Evolutionary conservation across 2,888 invertebrate species (phyloP), one percentile per base, ranked within the genome.

Genomic region (Hesperia comma): DNA sequence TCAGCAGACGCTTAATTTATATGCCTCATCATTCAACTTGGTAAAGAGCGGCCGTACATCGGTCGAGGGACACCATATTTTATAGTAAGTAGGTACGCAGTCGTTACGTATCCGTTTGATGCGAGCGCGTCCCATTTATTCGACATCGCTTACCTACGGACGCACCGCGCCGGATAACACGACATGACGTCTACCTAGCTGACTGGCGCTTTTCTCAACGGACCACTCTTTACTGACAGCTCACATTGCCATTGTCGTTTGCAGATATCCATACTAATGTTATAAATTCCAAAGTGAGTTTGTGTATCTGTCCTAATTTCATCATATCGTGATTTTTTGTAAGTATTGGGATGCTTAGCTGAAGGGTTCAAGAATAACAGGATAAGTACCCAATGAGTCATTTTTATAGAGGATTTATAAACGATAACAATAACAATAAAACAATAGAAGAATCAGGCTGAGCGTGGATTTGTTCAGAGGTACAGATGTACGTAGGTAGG

Each of bases 41-140:
- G 37, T 40, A 54, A 40, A 61, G 53, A 61, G 56, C 69, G 74
- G 74, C 40, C 54, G 43, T 19, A 41, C 19, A 56, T 56, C 40
- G 61, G 49, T 54, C 37, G 33, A 37, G 56, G 55, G 61, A 49
- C 49, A 40, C 61, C 49, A 78, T 83, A 84, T 83, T 84, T 85
- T 79, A 81, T 79, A 77, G 81, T 80, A 79, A 79, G 81, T 80
- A 79, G 79, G 81, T 79, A 81, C 43, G 80, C 81, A 79, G 81
- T 79, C 80, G 75, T 78, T 79, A 78, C 81, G 77, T 78, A 78
- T 77, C 80, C 77, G 79, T 78, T 79, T 78, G 80, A 79, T 71
- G 72, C 69, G 80, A 76, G 77, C 77, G 76, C 75, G 75, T 70
- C 77, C 78, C 79, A 82, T 84, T 82, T 80, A 83, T 80, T 79